Evolutionary conservation across 2,797 vertebrate species (phyloP).

Genomic region (Anguilla megastoma): DNA sequence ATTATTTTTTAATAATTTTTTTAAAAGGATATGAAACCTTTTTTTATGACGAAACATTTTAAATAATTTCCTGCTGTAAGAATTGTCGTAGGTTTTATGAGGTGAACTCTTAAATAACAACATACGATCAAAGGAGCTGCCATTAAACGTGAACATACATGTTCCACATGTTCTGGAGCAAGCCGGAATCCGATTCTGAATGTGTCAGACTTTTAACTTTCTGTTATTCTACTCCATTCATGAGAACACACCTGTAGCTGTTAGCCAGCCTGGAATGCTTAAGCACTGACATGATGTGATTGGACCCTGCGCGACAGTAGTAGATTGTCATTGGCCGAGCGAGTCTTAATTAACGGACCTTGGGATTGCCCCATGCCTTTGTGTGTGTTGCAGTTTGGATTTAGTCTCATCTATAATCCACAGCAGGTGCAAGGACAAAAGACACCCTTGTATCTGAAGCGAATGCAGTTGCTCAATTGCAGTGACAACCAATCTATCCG

Average conservation of each 20-base stretch:
- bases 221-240: conserved; percentile 18
- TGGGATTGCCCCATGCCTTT: conserved; percentile 52
- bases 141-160: conserved; percentile 42
- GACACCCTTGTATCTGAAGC: conserved; percentile 40
- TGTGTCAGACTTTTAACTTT: neutral
- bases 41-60: conserved; percentile 50
- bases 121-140: conserved; percentile 51
- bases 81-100: conserved; percentile 43
- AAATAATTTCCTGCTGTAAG: conserved; percentile 42
- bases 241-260: conserved; percentile 47
- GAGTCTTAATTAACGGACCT: conserved; percentile 31
- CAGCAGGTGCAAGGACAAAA: conserved; percentile 55
- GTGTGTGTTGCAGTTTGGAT: conserved; percentile 56
- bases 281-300: conserved; percentile 39
- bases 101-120: conserved; percentile 50
- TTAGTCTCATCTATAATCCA: conserved; percentile 62
- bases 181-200: neutral
- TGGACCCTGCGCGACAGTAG: neutral
- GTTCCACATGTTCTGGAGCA: conserved; percentile 31
- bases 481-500: conserved; percentile 53
- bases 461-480: conserved; percentile 55
- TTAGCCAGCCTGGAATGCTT: conserved; percentile 37
- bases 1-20: conserved; percentile 27
- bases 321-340: conserved; percentile 33
- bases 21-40: conserved; percentile 27